phyloP scores from a whole-genome alignment of 2,113 vertebrate species.

The Silurus asotus region DNA sequence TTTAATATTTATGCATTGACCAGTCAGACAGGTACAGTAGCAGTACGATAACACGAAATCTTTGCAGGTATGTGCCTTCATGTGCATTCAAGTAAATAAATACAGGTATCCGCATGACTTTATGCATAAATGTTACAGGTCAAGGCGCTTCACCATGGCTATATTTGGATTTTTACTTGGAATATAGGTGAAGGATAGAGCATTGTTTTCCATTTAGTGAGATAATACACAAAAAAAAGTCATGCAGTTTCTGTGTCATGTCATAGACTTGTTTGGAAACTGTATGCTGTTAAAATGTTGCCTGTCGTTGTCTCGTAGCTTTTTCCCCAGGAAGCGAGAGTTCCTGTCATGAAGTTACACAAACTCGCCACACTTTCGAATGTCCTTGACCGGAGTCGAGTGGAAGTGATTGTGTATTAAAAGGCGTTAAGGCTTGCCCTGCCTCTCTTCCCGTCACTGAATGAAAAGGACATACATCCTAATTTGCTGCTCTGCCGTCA shows the following conservation, averaged over 20 bases:
- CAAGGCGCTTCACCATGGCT: too few species aligned
- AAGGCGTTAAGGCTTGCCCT: constrained; percentile 54
- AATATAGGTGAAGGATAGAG: too few species aligned
- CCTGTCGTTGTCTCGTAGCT: background rate
- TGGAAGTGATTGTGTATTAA: constrained; percentile 61
- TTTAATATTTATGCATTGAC: too few species aligned
- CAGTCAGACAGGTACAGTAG: too few species aligned
- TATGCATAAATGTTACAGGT: too few species aligned
- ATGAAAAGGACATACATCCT: constrained; percentile 72
- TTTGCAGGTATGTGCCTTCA: too few species aligned
- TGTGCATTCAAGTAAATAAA: too few species aligned
- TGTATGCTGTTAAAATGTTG: background rate
- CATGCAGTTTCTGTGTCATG: too few species aligned
- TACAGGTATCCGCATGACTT: too few species aligned
- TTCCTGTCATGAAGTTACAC: constrained; percentile 30
- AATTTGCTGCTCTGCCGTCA: constrained; percentile 61
- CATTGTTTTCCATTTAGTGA: background rate
- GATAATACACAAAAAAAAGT: background rate
- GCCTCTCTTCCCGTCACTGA: constrained; percentile 51
- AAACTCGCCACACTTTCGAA: constrained; percentile 39
- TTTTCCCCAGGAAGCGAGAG: background rate
- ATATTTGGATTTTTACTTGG: too few species aligned
- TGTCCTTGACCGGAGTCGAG: constrained; percentile 49
- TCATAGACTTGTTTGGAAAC: background rate
- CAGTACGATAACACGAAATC: too few species aligned